Conservation (phyloP, 2,888 invertebrate genomes). For the Mechanitis messenoides region DNA sequence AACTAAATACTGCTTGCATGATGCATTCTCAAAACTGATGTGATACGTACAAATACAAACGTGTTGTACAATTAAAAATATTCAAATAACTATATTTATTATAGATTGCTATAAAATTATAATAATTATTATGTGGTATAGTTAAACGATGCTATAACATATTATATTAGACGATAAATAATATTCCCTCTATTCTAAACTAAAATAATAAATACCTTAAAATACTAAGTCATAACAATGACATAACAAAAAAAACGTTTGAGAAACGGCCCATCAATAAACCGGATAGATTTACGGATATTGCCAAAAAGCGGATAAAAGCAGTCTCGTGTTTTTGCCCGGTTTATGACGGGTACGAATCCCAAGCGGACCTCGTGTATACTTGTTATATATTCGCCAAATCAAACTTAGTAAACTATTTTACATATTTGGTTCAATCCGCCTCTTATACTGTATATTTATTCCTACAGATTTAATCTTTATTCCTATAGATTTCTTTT, state of each 20-base stretch:
- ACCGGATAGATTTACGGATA: slow-evolving; percentile 28
- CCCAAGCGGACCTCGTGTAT: slow-evolving; percentile 6
- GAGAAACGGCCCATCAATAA: slow-evolving; percentile 28
- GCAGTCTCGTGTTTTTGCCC: slow-evolving; percentile 36
- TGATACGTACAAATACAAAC: no score
- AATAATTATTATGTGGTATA: no score
- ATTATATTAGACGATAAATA: no score
- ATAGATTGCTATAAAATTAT: no score
- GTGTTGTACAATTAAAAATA: no score
- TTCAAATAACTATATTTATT: no score
- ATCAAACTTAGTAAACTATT: slow-evolving; percentile 3
- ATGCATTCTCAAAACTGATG: no score
- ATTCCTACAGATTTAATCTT: no score
- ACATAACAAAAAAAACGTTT: slow-evolving; percentile 16
- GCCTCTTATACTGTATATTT: no score
- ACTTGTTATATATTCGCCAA: slow-evolving; percentile 14
- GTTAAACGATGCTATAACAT: no score
- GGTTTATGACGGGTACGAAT: slow-evolving; percentile 31
- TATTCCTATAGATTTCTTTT: no score
- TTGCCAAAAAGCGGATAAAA: slow-evolving; percentile 37
- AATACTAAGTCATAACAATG: slow-evolving; percentile 16
- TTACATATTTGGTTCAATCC: neutral
- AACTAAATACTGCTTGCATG: no score
- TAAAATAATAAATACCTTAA: neutral
- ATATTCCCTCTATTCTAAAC: neutral